Evolutionary conservation across 2,888 invertebrate species (phyloP), one percentile per base, ranked within the genome.

Genomic region (Drosophila mayaguana): DNA sequence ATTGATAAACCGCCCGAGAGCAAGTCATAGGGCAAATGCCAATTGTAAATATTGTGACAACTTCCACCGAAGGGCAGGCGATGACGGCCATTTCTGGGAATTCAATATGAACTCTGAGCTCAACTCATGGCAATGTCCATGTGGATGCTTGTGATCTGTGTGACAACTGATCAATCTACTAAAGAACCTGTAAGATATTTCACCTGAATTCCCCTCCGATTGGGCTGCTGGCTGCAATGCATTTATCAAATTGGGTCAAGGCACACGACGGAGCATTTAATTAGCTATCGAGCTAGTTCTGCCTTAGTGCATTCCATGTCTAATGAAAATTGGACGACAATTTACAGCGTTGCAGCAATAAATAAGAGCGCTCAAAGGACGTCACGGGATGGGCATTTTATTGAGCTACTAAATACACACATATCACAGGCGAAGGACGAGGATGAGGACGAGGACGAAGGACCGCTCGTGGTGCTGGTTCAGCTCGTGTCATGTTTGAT

Each of bases 1-100:
- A 51, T 51, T 63, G 70, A 78, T 65, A 68, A 77, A 85, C 69
- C 38, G 66, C 56, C 54, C 56, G 32, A 51, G 59, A 63, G 72
- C 83, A 85, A 82, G 75, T 77, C 71, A 72, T 63, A 63, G 75
- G 60, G 55, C 81, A 72, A 68, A 76, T 71, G 71, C 67, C 73
- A 72, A 72, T 72, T 67, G 72, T 56, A 75, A 85, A 70, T 50
- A 72, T 66, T 77, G 77, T 64, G 54, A 63, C 53, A 56, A 62
- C 42, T 53, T 48, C 51, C 34, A 12, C 38, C 18, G 7, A 25
- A 34, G 25, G 6, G 7, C 34, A 28, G 28, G 28, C 28, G 28
- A 28, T 28, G 20, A 20, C 16, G 12, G 57, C 57, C 51, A 43
- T 53, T 59, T 22, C 38, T 11, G 9, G 16, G 40, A 61, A 68